Conservation (phyloP, 2,797 vertebrate genomes). For the Hypotaenidia philippensis region DNA sequence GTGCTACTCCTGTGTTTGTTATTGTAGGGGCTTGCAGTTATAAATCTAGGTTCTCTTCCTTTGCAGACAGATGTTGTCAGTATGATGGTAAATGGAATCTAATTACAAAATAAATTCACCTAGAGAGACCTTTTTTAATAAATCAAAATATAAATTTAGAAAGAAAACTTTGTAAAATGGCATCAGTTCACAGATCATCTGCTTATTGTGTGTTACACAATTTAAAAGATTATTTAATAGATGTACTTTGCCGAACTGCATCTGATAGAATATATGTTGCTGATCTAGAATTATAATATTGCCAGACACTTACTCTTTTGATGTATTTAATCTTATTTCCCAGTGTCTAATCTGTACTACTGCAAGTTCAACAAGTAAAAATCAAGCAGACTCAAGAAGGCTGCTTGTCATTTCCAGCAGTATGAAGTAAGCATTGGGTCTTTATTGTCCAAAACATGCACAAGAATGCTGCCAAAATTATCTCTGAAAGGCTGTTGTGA, state of each 20-base stretch:
- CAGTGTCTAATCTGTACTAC: not conserved
- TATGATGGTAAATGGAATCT: not conserved
- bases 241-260: not conserved
- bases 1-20: not conserved
- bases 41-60: not conserved
- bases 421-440: not conserved
- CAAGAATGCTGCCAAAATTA: not conserved
- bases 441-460: not conserved
- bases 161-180: not conserved
- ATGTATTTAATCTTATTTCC: not conserved
- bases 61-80: not conserved
- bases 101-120: not conserved
- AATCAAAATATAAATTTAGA: not conserved
- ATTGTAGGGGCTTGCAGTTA: not conserved
- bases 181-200: not conserved
- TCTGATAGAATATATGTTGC: not conserved
- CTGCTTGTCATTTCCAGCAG: not conserved
- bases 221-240: not conserved
- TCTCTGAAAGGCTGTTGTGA: not conserved
- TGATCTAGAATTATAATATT: not conserved
- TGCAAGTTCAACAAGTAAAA: not conserved
- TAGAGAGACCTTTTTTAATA: not conserved
- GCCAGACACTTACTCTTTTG: not conserved
- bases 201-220: not conserved
- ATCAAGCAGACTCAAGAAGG: not conserved